Percentiles rank a stretch among this genome's conserved stretches.
phyloP scores from a whole-genome alignment of 2,888 invertebrate genomes.

The Argyra leucocephala region DNA sequence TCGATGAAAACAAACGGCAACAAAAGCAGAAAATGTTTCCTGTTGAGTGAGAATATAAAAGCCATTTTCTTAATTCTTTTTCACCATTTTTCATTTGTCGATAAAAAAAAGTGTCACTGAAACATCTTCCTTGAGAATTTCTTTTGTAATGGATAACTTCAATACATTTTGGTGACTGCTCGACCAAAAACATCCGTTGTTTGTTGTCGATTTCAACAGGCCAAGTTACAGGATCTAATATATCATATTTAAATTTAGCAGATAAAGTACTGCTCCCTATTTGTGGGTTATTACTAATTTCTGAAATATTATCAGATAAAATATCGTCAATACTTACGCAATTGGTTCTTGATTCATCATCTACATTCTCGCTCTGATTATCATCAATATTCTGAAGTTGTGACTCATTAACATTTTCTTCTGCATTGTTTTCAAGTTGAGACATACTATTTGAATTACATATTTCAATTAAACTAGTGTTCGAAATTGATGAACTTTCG shows the following conservation, averaged over 20 bases:
- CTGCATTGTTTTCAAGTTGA: too few relatives aligned
- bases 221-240: slow-evolving; percentile 12
- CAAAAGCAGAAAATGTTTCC: slow-evolving; percentile 12
- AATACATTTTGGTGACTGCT: slow-evolving; percentile 11
- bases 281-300: slow-evolving; percentile 14
- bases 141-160: slow-evolving; percentile 9
- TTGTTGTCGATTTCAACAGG: slow-evolving; percentile 13
- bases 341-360: slow-evolving; percentile 5
- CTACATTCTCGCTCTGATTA: slow-evolving; percentile 10
- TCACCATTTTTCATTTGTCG: slow-evolving; percentile 13
- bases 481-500: too few relatives aligned
- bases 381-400: too few relatives aligned
- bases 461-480: too few relatives aligned
- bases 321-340: slow-evolving; percentile 13
- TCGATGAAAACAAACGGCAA: slow-evolving; percentile 9
- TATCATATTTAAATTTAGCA: slow-evolving; percentile 10
- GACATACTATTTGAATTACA: too few relatives aligned
- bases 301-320: slow-evolving; percentile 14
- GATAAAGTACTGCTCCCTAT: slow-evolving; percentile 12
- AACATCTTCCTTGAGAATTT: slow-evolving; percentile 11
- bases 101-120: slow-evolving; percentile 13
- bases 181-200: slow-evolving; percentile 13
- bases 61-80: slow-evolving; percentile 13
- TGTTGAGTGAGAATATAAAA: slow-evolving; percentile 13
- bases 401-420: too few relatives aligned